These are phyloP conservation scores for Sorex araneus DNA, from an alignment of 2,113 vertebrate genomes.

Conservation along the genomic window DNA sequence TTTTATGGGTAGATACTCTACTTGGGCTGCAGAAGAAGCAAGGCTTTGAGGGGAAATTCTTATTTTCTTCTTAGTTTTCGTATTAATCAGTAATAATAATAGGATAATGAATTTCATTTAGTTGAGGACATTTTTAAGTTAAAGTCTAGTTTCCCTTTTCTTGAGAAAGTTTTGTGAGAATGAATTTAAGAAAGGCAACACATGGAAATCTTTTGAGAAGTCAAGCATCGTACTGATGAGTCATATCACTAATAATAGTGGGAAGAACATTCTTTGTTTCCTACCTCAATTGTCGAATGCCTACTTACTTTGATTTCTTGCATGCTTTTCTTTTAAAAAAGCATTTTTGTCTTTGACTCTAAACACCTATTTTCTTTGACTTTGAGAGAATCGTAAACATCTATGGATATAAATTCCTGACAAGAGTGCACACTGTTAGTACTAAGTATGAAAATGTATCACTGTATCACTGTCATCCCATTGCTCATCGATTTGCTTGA, in stretches of 20 bases:
- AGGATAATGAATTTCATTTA: background rate
- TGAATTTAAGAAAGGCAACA: background rate
- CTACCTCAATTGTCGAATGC: background rate
- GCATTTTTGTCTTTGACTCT: no score
- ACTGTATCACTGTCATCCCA: no score
- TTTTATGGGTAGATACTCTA: background rate
- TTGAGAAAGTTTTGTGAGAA: background rate
- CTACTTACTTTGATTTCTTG: background rate
- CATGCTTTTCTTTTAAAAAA: background rate
- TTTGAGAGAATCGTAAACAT: background rate
- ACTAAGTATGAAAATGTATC: background rate
- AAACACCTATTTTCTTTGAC: background rate
- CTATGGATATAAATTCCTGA: background rate
- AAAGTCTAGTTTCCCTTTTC: background rate
- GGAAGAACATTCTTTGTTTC: background rate
- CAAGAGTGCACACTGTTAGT: background rate
- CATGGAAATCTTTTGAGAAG: constrained; percentile 25
- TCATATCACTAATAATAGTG: background rate
- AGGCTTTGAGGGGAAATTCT: background rate
- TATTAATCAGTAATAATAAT: background rate
- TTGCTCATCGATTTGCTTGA: no score
- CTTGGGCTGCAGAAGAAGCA: background rate
- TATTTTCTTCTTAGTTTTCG: background rate
- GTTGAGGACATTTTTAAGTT: background rate
- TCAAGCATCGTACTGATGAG: background rate